Conservation (phyloP, 2,113 vertebrate genomes). For the Dipodomys spectabilis region DNA sequence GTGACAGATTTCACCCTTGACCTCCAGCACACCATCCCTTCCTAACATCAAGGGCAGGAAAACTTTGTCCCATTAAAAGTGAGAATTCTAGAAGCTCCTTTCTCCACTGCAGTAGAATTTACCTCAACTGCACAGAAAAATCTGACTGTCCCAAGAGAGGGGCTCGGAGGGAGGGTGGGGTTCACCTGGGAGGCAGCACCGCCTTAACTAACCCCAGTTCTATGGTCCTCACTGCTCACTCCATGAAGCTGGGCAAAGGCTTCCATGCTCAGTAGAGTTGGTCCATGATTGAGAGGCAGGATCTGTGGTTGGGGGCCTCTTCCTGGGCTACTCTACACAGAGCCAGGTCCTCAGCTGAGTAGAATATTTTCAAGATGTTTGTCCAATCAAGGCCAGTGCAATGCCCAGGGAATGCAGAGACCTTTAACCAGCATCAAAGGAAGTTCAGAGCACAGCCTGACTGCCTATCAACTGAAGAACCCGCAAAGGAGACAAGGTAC, state of each 20-base stretch:
- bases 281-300: background rate
- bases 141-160: background rate
- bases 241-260: background rate
- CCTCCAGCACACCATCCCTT: background rate
- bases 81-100: background rate
- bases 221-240: too few relatives aligned
- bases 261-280: background rate
- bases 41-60: background rate
- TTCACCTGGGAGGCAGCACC: background rate
- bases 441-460: background rate
- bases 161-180: background rate
- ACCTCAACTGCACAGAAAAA: background rate
- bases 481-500: background rate
- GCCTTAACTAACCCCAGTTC: background rate
- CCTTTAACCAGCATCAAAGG: background rate
- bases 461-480: too few relatives aligned
- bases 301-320: background rate
- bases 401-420: background rate
- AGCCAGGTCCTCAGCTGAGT: background rate
- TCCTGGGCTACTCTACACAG: background rate
- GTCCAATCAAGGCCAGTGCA: background rate
- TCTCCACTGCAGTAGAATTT: background rate
- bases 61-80: background rate
- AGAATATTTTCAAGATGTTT: background rate
- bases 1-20: background rate